These are phyloP conservation scores for Vicugna pacos DNA, from an alignment of 2,113 vertebrate genomes.

Conservation along the genomic window DNA sequence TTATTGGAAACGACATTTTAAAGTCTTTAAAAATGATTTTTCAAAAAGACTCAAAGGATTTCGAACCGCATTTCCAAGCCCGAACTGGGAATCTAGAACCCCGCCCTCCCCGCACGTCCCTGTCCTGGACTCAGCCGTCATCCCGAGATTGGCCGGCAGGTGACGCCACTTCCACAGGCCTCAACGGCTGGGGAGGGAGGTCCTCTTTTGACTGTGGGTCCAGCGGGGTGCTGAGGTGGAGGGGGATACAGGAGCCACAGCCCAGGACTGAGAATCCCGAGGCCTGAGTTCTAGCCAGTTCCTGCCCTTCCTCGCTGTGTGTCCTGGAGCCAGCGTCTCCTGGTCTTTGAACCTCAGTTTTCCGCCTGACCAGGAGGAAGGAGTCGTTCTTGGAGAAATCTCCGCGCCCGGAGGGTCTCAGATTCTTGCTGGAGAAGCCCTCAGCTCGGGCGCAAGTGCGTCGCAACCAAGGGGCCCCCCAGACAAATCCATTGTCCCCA, in stretches of 20 bases:
- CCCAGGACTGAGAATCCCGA: constrained; percentile 28
- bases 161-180: constrained; percentile 63
- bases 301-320: constrained; percentile 35
- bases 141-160: constrained; percentile 37
- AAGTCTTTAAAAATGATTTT: neutral
- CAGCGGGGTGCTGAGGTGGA: constrained; percentile 63
- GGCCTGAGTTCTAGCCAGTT: constrained; percentile 25
- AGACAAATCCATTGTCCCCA: constrained; percentile 79
- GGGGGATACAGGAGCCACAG: constrained; percentile 6
- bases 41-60: neutral
- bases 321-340: constrained; percentile 35
- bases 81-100: neutral
- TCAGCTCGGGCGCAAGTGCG: constrained; percentile 25
- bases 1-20: neutral
- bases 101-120: neutral
- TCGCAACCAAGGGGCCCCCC: constrained; percentile 53
- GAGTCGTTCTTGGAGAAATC: neutral
- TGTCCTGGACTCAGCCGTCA: neutral
- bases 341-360: constrained; percentile 39
- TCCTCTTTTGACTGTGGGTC: constrained; percentile 4
- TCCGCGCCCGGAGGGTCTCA: constrained; percentile 7
- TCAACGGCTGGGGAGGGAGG: neutral
- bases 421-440: neutral
- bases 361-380: neutral
- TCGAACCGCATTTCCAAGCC: constrained; percentile 19